These are phyloP conservation scores for Drosophila subsilvestris DNA, from an alignment of 2,888 invertebrate genomes.

Conservation along the genomic window DNA sequence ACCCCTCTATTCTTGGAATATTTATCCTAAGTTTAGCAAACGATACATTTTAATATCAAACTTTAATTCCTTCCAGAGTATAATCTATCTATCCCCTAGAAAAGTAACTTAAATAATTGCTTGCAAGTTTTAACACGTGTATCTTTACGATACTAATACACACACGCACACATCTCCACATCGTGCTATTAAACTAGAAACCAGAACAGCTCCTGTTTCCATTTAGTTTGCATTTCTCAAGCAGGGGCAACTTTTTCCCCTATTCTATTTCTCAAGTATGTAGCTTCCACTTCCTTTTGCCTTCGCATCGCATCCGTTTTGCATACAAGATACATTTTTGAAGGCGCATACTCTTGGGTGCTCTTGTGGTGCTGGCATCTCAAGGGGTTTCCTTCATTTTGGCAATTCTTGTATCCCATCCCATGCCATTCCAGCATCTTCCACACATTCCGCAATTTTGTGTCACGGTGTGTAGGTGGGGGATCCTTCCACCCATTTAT, in stretches of 20 bases:
- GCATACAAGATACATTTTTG: slow-evolving; percentile 35
- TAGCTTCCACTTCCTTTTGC: slow-evolving; percentile 25
- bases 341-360: slow-evolving; percentile 37
- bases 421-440: neutral
- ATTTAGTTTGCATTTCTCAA: slow-evolving; percentile 13
- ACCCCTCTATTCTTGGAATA: neutral
- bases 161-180: too few species aligned
- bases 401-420: slow-evolving; percentile 45
- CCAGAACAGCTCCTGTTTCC: slow-evolving; percentile 4
- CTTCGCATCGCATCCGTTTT: slow-evolving; percentile 28
- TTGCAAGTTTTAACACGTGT: too few species aligned
- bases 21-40: too few species aligned
- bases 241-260: slow-evolving; percentile 4
- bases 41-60: too few species aligned
- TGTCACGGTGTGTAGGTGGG: slow-evolving; percentile 23
- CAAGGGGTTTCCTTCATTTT: slow-evolving; percentile 39
- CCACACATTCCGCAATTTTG: slow-evolving; percentile 32
- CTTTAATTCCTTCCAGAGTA: too few species aligned
- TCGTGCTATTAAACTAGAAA: neutral
- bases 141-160: too few species aligned
- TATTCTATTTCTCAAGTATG: slow-evolving; percentile 13
- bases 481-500: slow-evolving; percentile 4
- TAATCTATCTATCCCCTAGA: too few species aligned
- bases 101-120: too few species aligned
- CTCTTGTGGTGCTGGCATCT: slow-evolving; percentile 6